Conservation (phyloP, 2,797 vertebrate genomes). For the Pseudochromis fuscus region DNA sequence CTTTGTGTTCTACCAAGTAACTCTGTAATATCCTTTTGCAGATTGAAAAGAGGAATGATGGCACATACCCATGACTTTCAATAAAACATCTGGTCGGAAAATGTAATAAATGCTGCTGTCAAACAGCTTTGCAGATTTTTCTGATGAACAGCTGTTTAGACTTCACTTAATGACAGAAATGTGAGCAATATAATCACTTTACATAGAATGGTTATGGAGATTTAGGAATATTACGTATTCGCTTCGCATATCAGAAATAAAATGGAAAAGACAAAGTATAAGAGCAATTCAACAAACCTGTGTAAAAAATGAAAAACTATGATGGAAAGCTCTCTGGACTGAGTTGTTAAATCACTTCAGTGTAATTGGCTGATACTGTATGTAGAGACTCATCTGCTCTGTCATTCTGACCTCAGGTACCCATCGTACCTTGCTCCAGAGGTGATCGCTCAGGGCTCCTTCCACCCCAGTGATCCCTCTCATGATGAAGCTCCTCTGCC, state of each 20-base stretch:
- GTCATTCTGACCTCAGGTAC: constrained; percentile 83
- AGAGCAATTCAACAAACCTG: background rate
- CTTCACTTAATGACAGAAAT: constrained; percentile 1
- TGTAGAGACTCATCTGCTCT: constrained; percentile 41
- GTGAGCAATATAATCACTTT: background rate
- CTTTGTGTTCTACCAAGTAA: constrained; percentile 58
- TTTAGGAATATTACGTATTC: background rate
- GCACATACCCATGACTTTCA: constrained; percentile 34
- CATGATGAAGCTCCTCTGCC: constrained; percentile 87
- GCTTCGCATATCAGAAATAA: background rate
- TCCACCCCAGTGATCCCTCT: constrained; percentile 86
- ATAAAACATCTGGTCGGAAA: constrained; percentile 65
- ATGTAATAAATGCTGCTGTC: constrained; percentile 48
- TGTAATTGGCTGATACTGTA: background rate
- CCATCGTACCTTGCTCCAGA: constrained; percentile 97
- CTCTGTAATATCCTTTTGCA: constrained; percentile 77
- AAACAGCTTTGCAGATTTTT: constrained; percentile 29
- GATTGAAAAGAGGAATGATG: constrained; percentile 60
- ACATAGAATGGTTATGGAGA: constrained; percentile 10
- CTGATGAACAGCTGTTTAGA: background rate
- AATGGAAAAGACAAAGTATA: background rate
- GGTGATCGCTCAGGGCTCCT: constrained; percentile 93
- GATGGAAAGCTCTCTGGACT: background rate
- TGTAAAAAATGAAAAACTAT: background rate
- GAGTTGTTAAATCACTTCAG: background rate